Evolutionary conservation across 2,888 invertebrate species (phyloP).

Genomic region (Dyspetes luteomarginatus): DNA sequence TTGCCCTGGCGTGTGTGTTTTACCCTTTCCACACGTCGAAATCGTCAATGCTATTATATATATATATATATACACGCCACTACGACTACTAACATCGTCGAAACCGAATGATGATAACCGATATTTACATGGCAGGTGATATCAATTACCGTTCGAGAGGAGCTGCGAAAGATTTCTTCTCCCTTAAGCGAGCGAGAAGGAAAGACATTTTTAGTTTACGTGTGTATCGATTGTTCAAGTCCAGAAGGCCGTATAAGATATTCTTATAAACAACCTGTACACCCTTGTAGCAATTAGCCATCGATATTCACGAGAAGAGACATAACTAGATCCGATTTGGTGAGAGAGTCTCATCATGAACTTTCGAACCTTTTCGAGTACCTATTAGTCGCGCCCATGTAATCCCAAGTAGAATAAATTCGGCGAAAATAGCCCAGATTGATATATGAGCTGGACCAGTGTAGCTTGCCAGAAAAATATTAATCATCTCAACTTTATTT

Average conservation of each 20-base stretch:
- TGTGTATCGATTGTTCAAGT: too few species aligned
- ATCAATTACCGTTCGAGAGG: slow-evolving; percentile 80
- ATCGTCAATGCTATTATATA: neutral
- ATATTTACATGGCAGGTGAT: slow-evolving; percentile 83
- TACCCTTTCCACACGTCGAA: slow-evolving; percentile 45
- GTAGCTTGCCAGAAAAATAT: too few species aligned
- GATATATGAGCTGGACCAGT: too few species aligned
- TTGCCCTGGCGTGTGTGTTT: slow-evolving; percentile 38
- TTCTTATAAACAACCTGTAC: too few species aligned
- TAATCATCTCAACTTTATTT: too few species aligned
- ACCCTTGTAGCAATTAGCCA: too few species aligned
- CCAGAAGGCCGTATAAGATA: too few species aligned
- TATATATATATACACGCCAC: neutral
- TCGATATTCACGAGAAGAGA: slow-evolving; percentile 1
- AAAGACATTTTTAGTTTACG: too few species aligned
- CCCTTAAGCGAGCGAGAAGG: neutral
- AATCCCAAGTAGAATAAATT: too few species aligned
- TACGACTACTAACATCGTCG: slow-evolving; percentile 21
- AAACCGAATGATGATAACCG: slow-evolving; percentile 70
- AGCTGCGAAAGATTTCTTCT: slow-evolving; percentile 71
- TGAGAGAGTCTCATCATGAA: neutral
- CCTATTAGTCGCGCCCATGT: neutral
- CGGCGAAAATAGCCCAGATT: too few species aligned
- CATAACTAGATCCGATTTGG: slow-evolving; percentile 46
- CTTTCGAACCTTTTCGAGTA: neutral